A percentile compares a stretch with the other conserved stretches of the same genome.
phyloP scores from a whole-genome alignment of 2,797 vertebrate species.

The Chanos chanos region DNA sequence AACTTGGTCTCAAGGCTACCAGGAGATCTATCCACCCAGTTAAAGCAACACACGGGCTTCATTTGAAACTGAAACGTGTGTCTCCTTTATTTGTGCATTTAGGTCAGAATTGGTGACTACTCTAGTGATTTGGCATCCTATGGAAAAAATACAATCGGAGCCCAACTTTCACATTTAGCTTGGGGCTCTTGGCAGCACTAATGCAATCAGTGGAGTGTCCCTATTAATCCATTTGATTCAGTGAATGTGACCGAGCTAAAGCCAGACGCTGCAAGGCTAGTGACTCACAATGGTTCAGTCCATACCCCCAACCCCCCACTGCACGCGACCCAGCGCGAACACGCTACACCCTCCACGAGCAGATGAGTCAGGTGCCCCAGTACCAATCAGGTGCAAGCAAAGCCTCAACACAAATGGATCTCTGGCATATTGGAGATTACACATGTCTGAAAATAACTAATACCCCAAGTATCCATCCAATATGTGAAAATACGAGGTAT shows the following conservation, averaged over 20 bases:
- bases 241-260: constrained; percentile 22
- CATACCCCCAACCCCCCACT: constrained; percentile 4
- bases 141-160: constrained; percentile 24
- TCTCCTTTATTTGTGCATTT: constrained; percentile 39
- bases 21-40: no score
- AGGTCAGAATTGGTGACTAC: constrained; percentile 34
- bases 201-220: constrained; percentile 34
- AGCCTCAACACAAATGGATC: constrained; percentile 16
- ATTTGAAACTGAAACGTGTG: neutral
- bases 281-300: constrained; percentile 37
- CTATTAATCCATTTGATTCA: constrained; percentile 37
- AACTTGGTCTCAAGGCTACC: no score
- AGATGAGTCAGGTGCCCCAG: constrained; percentile 16
- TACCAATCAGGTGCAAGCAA: constrained; percentile 25
- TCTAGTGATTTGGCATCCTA: constrained; percentile 15
- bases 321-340: constrained; percentile 4
- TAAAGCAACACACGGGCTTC: no score
- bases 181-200: constrained; percentile 18
- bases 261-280: constrained; percentile 36
- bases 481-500: no score
- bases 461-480: no score
- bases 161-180: constrained; percentile 20
- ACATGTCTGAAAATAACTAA: no score
- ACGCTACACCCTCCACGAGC: constrained; percentile 6
- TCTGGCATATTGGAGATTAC: no score